phyloP scores from a whole-genome alignment of 2,797 vertebrate genomes.

The Phataginus tetradactyla region DNA sequence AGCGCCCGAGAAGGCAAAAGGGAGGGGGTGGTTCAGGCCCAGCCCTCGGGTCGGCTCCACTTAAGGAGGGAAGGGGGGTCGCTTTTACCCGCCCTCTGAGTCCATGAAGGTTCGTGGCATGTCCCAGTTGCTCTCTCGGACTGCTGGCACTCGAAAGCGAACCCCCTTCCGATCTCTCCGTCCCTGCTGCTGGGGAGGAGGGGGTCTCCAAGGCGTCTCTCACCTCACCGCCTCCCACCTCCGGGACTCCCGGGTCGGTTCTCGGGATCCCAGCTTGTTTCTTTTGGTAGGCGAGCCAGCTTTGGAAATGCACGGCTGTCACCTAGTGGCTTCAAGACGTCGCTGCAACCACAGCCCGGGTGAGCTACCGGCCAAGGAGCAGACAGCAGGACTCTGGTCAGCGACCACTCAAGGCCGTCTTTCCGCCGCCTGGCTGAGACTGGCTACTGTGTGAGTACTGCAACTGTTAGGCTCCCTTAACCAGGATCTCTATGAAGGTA shows the following conservation, averaged over 20 bases:
- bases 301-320: conserved; percentile 71
- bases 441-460: neutral
- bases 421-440: neutral
- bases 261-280: neutral
- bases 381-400: conserved; percentile 69
- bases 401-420: conserved; percentile 57
- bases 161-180: neutral
- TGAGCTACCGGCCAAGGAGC: neutral
- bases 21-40: conserved; percentile 28
- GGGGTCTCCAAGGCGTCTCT: neutral
- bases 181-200: neutral
- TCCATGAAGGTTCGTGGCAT: neutral
- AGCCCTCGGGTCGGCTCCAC: neutral
- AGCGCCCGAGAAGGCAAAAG: neutral
- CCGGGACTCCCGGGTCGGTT: neutral
- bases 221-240: neutral
- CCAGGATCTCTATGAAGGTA: conserved; percentile 35
- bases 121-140: neutral
- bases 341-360: neutral
- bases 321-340: conserved; percentile 6
- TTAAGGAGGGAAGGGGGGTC: neutral
- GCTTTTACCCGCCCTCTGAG: neutral
- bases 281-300: neutral
- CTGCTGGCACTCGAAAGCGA: neutral
- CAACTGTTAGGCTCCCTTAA: neutral